Percentiles rank a stretch among this genome's conserved stretches.
Evolutionary conservation across 2,797 vertebrate species (phyloP).

Genomic region (Yasuhikotakia modesta): DNA sequence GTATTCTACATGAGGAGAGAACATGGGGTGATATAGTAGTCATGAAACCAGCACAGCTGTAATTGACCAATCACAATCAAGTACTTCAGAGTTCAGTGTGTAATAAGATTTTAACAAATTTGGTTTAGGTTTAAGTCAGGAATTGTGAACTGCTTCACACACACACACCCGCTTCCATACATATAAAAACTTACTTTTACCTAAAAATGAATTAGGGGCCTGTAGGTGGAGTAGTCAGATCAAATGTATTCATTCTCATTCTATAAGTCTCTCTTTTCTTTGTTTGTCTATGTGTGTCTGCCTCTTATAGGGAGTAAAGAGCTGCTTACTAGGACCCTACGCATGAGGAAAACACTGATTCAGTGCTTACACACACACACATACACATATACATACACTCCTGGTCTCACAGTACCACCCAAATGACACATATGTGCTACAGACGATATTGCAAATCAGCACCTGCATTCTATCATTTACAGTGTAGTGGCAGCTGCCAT

Average conservation of each 20-base stretch:
- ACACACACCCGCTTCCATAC: constrained; percentile 5
- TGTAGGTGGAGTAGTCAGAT: constrained; percentile 82
- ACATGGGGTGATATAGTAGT: not conserved
- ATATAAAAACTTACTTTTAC: constrained; percentile 40
- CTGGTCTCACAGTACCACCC: constrained; percentile 39
- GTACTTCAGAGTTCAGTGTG: not conserved
- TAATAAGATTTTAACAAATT: not conserved
- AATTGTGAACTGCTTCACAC: not conserved
- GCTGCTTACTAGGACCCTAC: constrained; percentile 69
- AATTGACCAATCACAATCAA: no score
- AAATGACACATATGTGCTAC: constrained; percentile 15
- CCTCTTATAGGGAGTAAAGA: constrained; percentile 59
- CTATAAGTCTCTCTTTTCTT: constrained; percentile 33
- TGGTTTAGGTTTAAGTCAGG: not conserved
- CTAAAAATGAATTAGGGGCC: constrained; percentile 59
- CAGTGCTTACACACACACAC: constrained; percentile 66
- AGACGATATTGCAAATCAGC: constrained; percentile 43
- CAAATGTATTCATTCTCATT: constrained; percentile 67
- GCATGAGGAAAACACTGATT: constrained; percentile 75
- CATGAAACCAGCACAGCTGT: not conserved
- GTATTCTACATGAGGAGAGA: not conserved
- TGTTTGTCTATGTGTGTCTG: not conserved
- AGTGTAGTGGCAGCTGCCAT: constrained; percentile 1
- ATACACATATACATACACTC: constrained; percentile 7
- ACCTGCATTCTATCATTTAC: constrained; percentile 23